phyloP scores from a whole-genome alignment of 2,113 vertebrate genomes.

The Pterocles orientalis region DNA sequence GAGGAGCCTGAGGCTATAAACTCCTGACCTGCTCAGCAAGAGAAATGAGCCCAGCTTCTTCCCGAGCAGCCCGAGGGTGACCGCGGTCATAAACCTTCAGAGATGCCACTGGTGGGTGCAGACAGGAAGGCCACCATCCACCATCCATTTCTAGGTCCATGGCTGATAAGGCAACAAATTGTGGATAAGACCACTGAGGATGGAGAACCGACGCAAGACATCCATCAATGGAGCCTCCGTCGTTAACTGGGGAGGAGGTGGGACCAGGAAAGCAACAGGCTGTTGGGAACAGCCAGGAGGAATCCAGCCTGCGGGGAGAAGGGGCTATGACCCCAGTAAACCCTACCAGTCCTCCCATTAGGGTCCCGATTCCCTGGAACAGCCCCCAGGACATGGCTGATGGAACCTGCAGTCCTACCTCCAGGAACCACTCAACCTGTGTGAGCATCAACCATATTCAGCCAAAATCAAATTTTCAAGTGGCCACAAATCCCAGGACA shows the following conservation, averaged over 20 bases:
- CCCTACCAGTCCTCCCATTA: not conserved
- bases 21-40: not conserved
- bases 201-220: not conserved
- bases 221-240: not conserved
- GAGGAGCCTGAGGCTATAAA: not conserved
- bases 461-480: not conserved
- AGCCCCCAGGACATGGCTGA: not conserved
- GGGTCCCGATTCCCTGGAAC: not conserved
- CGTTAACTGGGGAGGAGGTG: rapidly evolving
- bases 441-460: not conserved
- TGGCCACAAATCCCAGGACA: not conserved
- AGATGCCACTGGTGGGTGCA: not conserved
- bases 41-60: not conserved
- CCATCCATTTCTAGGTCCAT: not conserved
- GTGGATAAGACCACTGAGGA: not conserved
- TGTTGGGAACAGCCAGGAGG: not conserved
- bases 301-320: not conserved
- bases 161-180: not conserved
- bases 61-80: not conserved
- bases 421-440: not conserved
- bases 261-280: not conserved
- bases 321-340: not conserved
- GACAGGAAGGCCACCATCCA: not conserved
- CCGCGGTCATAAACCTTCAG: not conserved
- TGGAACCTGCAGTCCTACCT: not conserved